These are phyloP conservation scores for Etheostoma spectabile DNA, from an alignment of 2,113 vertebrate species.

Conservation along the genomic window DNA sequence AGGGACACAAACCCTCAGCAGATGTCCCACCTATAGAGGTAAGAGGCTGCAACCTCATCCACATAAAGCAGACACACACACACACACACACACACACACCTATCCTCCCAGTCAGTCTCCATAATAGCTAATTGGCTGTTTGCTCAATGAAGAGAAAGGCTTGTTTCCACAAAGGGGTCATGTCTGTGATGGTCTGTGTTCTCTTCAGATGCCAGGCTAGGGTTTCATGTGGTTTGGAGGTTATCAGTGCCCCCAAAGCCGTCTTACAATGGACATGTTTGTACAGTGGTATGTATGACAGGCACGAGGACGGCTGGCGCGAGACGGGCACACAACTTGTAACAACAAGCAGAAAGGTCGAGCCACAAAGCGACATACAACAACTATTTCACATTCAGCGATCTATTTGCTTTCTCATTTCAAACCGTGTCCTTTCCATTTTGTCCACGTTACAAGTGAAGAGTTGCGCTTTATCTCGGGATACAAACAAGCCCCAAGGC, in stretches of 20 bases:
- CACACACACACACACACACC: conserved; percentile 26
- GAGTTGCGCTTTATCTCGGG: background rate
- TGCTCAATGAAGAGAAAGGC: conserved; percentile 77
- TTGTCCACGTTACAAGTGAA: background rate
- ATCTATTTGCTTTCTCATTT: background rate
- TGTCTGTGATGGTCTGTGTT: conserved; percentile 64
- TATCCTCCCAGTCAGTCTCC: conserved; percentile 51
- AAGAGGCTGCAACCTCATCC: conserved; percentile 67
- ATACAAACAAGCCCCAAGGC: background rate
- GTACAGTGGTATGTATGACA: conserved; percentile 30
- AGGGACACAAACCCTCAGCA: conserved; percentile 76
- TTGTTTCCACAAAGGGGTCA: conserved; percentile 73
- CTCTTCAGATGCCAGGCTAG: conserved; percentile 64
- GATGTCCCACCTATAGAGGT: conserved; percentile 79
- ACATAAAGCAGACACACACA: conserved; percentile 37
- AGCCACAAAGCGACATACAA: too few relatives aligned
- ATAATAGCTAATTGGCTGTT: conserved; percentile 81
- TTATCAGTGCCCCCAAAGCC: conserved; percentile 55
- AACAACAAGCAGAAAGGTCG: background rate
- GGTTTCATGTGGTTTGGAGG: conserved; percentile 74
- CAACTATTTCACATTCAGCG: background rate
- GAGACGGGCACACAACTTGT: background rate
- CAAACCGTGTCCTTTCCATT: background rate
- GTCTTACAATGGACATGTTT: conserved; percentile 64
- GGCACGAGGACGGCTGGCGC: background rate